Evolutionary conservation across 2,888 invertebrate genomes (phyloP).

Genomic region (Pollenia labialis): DNA sequence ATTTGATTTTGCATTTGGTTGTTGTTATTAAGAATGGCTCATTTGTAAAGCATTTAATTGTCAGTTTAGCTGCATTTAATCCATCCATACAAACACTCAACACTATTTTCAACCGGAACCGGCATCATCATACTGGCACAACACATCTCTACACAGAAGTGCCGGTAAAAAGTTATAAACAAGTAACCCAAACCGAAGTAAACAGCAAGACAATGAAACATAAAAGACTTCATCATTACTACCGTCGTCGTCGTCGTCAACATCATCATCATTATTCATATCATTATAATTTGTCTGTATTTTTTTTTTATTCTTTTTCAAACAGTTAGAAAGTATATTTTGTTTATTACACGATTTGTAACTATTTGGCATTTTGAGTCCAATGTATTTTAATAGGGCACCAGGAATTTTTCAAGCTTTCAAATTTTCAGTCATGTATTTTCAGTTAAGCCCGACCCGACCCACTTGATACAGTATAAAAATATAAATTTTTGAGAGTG

Average conservation of each 20-base stretch:
- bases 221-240: constrained; percentile 63
- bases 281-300: constrained; percentile 65
- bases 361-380: neutral
- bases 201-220: constrained; percentile 43
- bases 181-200: constrained; percentile 37
- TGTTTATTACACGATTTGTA: neutral
- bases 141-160: constrained; percentile 29
- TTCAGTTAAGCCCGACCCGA: too few relatives aligned
- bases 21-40: constrained; percentile 67
- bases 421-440: too few relatives aligned
- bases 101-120: constrained; percentile 68
- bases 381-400: too few relatives aligned
- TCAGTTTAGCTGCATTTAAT: constrained; percentile 72
- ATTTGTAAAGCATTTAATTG: constrained; percentile 74
- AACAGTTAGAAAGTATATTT: neutral
- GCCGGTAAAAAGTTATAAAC: constrained; percentile 41
- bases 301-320: neutral
- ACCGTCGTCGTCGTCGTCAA: neutral
- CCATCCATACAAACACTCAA: constrained; percentile 69
- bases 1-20: constrained; percentile 64
- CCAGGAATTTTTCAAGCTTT: too few relatives aligned
- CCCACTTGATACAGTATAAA: too few relatives aligned
- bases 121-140: constrained; percentile 45
- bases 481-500: too few relatives aligned
- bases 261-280: constrained; percentile 58